A percentile compares a stretch with the other conserved stretches of the same genome.
Evolutionary conservation across 2,888 invertebrate genomes (phyloP).

Genomic region (Ectropis crepuscularia): DNA sequence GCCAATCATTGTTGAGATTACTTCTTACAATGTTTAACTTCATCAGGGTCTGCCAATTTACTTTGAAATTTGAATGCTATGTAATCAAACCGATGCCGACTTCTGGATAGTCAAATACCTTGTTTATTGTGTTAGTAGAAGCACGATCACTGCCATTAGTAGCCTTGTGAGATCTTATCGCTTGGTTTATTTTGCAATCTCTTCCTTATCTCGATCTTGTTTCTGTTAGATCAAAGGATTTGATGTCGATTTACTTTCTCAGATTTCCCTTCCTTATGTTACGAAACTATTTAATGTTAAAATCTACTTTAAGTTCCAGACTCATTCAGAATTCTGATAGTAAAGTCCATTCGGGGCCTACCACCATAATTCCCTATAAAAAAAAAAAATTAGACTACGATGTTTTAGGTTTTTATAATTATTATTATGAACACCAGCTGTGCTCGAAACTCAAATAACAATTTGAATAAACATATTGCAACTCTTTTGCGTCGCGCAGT

Average conservation of each 20-base stretch:
- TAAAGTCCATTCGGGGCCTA: too few relatives aligned
- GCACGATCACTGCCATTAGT: slow-evolving; percentile 21
- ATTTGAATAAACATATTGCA: too few relatives aligned
- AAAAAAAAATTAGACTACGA: too few relatives aligned
- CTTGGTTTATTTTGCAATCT: slow-evolving; percentile 23
- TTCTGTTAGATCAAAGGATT: slow-evolving; percentile 27
- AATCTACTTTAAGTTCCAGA: neutral
- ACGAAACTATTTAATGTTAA: slow-evolving; percentile 20
- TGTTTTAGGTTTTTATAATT: too few relatives aligned
- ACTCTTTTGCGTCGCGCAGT: too few relatives aligned
- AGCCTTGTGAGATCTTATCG: slow-evolving; percentile 25
- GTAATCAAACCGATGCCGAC: neutral
- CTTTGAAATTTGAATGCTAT: neutral
- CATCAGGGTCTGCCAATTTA: slow-evolving; percentile 43
- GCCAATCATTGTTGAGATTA: slow-evolving; percentile 56
- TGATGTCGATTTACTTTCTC: slow-evolving; percentile 25
- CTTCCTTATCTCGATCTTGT: slow-evolving; percentile 23
- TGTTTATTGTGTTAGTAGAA: slow-evolving; percentile 23
- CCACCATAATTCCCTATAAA: too few relatives aligned
- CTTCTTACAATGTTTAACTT: slow-evolving; percentile 50
- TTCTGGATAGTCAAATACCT: slow-evolving; percentile 18
- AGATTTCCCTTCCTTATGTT: slow-evolving; percentile 19
- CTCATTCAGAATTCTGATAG: too few relatives aligned
- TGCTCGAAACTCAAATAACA: too few relatives aligned
- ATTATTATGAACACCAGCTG: too few relatives aligned